These are phyloP conservation scores for Orycteropus afer DNA, from an alignment of 2,113 vertebrate species.

Conservation along the genomic window DNA sequence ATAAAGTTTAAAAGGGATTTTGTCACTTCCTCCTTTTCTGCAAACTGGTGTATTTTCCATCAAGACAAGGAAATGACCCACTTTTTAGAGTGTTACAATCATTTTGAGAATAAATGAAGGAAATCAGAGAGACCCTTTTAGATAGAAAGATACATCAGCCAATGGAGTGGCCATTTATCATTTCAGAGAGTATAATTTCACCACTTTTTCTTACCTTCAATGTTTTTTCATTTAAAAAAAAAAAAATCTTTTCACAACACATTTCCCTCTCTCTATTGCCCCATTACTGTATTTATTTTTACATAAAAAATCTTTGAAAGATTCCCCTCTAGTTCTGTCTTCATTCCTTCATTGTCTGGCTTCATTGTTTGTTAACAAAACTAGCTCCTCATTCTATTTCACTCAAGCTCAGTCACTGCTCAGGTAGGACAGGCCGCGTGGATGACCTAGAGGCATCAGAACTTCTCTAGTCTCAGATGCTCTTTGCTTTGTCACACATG, in stretches of 20 bases:
- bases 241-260: not conserved
- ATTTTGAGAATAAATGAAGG: conserved; percentile 36
- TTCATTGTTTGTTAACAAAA: conserved; percentile 11
- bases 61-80: not conserved
- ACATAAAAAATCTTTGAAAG: not conserved
- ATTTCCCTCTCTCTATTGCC: not conserved
- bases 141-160: not conserved
- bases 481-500: not conserved
- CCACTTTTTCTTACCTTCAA: not conserved
- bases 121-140: not conserved
- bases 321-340: not conserved
- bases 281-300: not conserved
- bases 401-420: not conserved
- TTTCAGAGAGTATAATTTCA: not conserved
- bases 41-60: conserved; percentile 24
- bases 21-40: conserved; percentile 26
- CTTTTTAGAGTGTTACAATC: conserved; percentile 32
- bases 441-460: too few species aligned
- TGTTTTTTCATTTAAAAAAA: not conserved
- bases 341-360: not conserved
- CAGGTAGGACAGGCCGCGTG: not conserved
- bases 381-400: not conserved
- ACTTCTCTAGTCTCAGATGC: not conserved
- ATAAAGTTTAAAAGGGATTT: not conserved
- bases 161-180: not conserved